These are phyloP conservation scores for Pseudochirops cupreus DNA, from an alignment of 2,797 vertebrate genomes.

Conservation along the genomic window DNA sequence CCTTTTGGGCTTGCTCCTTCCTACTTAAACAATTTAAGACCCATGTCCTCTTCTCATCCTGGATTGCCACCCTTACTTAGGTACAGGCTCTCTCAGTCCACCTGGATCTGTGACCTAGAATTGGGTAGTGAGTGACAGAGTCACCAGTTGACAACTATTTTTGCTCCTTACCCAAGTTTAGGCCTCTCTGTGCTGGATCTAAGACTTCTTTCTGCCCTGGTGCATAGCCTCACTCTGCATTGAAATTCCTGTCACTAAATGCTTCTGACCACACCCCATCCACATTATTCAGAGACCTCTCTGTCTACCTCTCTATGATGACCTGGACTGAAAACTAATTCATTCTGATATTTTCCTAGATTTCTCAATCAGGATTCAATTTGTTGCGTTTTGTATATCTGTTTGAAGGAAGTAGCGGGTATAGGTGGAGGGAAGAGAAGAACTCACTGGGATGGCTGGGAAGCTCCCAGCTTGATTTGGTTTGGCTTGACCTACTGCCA, in stretches of 20 bases:
- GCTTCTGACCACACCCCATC: neutral
- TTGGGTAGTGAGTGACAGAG: neutral
- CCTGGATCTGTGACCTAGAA: neutral
- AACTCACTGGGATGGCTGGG: neutral
- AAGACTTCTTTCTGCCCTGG: neutral
- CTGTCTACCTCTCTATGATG: neutral
- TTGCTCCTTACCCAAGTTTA: neutral
- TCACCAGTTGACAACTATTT: neutral
- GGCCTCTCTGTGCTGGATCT: neutral
- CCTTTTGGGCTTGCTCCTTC: neutral
- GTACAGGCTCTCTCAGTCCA: neutral
- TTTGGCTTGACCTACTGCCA: neutral
- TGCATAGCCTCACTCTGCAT: neutral
- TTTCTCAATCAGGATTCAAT: neutral
- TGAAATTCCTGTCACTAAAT: neutral
- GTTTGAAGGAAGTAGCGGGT: neutral
- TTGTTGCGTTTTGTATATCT: neutral
- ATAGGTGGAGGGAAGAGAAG: neutral
- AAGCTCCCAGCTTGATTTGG: neutral
- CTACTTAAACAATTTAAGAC: neutral
- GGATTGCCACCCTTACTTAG: neutral
- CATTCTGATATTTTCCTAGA: neutral
- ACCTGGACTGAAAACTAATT: neutral
- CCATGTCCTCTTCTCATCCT: neutral
- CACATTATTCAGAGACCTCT: neutral